Percentiles rank a stretch among this genome's conserved stretches.
Evolutionary conservation across 2,888 invertebrate species (phyloP).

Genomic region (Drosophila parthenogenetica): DNA sequence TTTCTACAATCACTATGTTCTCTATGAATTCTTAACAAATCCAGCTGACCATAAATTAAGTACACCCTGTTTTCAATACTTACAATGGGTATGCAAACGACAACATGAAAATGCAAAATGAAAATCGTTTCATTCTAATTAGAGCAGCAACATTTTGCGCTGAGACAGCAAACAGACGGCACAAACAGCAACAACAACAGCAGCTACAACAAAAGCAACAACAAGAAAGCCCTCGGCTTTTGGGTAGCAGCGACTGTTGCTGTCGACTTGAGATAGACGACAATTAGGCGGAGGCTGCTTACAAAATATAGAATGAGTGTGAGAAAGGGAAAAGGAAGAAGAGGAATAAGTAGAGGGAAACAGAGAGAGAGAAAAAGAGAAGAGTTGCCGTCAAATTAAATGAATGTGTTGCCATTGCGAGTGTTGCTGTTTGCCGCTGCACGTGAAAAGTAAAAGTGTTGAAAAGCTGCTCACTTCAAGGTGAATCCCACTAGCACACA

Average conservation of each 20-base stretch:
- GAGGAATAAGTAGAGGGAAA: background rate
- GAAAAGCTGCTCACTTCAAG: conserved; percentile 78
- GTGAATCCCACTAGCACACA: conserved; percentile 56
- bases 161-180: conserved; percentile 75
- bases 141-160: conserved; percentile 78
- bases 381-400: conserved; percentile 69
- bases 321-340: background rate
- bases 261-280: conserved; percentile 73
- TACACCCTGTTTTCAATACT: background rate
- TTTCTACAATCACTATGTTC: too few relatives aligned
- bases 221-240: background rate
- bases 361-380: background rate
- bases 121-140: conserved; percentile 80
- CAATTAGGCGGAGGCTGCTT: conserved; percentile 65
- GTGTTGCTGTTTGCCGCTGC: conserved; percentile 34
- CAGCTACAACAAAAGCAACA: background rate
- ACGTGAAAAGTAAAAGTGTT: conserved; percentile 70
- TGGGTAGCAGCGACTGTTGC: conserved; percentile 9
- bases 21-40: too few relatives aligned
- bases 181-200: conserved; percentile 26
- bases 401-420: conserved; percentile 63
- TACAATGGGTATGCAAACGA: conserved; percentile 10
- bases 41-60: background rate
- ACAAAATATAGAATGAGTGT: background rate
- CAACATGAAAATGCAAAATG: conserved; percentile 63